Evolutionary conservation across 2,888 invertebrate genomes (phyloP), one percentile per base, ranked within the genome.

Genomic region (Rotaria magnacalcarata): DNA sequence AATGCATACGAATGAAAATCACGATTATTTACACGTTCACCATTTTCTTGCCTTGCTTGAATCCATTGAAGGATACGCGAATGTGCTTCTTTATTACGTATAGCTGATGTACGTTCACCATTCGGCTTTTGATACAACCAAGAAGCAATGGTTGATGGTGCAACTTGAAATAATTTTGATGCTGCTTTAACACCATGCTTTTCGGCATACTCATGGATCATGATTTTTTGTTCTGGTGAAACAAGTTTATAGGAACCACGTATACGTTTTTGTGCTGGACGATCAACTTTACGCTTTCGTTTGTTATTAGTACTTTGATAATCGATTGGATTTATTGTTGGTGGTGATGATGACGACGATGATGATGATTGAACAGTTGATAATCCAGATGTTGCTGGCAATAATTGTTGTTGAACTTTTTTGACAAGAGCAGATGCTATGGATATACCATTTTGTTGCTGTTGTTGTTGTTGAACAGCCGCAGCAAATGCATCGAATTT

Each of bases 181-280:
- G 80, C 80, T n/a, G 80, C 80, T 80, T 80, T 80, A 24, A 80
- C 80, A 24, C 80, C 80, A 80, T 80, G 80, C n/a, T 80, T 80
- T 80, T 80, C 80, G 5, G 80, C 80, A 47, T 80, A 80, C 47
- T 80, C 80, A 47, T 80, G 80, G 5, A 80, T 80, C 80, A 80
- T 80, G 0, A 80, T 47, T 80, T 80, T 80, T 47, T 80, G 80
- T 80, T 80, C 80, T 14, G 80, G 80, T 47, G 80, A 80, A 47
- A 80, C 80, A 24, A 80, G 80, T 80, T 80, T 80, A 14, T 80
- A 80, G 24, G 80, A 80, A 47, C 80, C 80, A 47, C 80, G 80
- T 47, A 80, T 47, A 47, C 80, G 80, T n/a, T 80, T 80, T 80
- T 80, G 80, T 43, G 80, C 24, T 47, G 80, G 80, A 47, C 47